Base-by-base conservation (phyloP, 2,113 vertebrate genomes). In the Manacus vitellinus region DNA sequence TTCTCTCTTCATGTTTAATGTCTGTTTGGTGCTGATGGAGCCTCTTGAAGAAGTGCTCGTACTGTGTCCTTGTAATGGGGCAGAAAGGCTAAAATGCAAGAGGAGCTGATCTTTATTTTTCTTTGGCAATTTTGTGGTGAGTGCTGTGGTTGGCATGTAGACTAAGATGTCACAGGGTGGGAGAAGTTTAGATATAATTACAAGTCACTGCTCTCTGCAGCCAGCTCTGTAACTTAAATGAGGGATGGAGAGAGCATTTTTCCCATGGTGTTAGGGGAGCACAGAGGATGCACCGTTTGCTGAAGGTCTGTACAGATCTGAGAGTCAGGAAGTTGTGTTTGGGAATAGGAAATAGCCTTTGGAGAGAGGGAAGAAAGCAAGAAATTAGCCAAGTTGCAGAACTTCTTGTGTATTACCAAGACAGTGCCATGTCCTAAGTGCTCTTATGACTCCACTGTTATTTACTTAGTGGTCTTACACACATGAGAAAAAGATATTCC, bases 151-250 rank as follows among this genome's bases (percentile, higher is more conserved):
- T 93, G 82, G 71, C 18, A 5, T 25, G 35, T 18, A 90, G 82
- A 54, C 74, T 62, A 12, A 63, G 44, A 76, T 46, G 62, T 49
- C 6, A 6, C n/a, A 25, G 82, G 22, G 22, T 89, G 58, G 77
- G 77, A 88, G 82, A 92, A 93, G 31, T 88, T 89, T 43, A 85
- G 85, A 61, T 81, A 25, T 79, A 80, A 95, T 95, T 94, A 68
- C 43, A 75, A 66, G 79, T 76, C 71, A 17, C 62, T 82, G 44
- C 19, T 78, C 30, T 44, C 67, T 73, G 66, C 44, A 85, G 31
- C 44, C 82, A 68, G 71, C 24, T 88, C 52, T 61, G 65, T 79
- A 88, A 39, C 75, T 85, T n/a, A 18, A n/a, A 22, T 0, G 1
- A 63, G 70, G 43, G 41, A 18, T 46, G 41, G 19, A 54, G 41